A percentile compares a stretch with the other conserved stretches of the same genome.
These are phyloP conservation scores for Drosophila micromelanica DNA, from an alignment of 1,140 invertebrate species.

Conservation along the genomic window DNA sequence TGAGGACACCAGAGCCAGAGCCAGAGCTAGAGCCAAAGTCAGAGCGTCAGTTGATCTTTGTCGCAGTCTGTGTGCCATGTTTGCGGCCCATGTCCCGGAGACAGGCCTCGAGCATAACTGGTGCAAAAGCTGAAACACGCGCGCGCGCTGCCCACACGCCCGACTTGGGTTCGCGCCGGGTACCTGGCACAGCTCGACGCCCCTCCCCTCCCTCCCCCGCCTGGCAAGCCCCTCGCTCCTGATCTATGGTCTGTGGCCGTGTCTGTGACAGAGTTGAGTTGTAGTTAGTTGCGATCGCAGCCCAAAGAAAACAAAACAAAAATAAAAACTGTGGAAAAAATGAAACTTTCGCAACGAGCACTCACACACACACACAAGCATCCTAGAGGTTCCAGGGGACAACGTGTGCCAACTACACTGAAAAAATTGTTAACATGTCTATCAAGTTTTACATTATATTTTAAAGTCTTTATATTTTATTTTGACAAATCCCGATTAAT, in stretches of 20 bases:
- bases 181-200: background rate
- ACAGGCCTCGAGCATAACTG: constrained; percentile 48
- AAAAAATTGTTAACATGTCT: background rate
- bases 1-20: background rate
- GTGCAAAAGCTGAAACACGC: constrained; percentile 49
- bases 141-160: constrained; percentile 52
- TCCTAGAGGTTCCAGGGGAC: constrained; percentile 28
- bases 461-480: too few species aligned
- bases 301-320: constrained; percentile 17
- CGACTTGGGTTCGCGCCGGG: background rate
- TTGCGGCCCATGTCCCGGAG: constrained; percentile 35
- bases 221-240: background rate
- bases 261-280: constrained; percentile 54
- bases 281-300: constrained; percentile 46
- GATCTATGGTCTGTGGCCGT: background rate
- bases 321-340: constrained; percentile 8
- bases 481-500: too few species aligned
- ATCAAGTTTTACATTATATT: background rate
- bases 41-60: constrained; percentile 31
- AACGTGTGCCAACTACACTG: constrained; percentile 40
- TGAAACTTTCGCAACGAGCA: constrained; percentile 40
- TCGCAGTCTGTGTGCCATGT: constrained; percentile 30
- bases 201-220: background rate
- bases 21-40: background rate
- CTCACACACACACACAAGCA: constrained; percentile 17